phyloP scores from a whole-genome alignment of 64 coral and sea anemone species.

The Stichodactyla mertensii region DNA sequence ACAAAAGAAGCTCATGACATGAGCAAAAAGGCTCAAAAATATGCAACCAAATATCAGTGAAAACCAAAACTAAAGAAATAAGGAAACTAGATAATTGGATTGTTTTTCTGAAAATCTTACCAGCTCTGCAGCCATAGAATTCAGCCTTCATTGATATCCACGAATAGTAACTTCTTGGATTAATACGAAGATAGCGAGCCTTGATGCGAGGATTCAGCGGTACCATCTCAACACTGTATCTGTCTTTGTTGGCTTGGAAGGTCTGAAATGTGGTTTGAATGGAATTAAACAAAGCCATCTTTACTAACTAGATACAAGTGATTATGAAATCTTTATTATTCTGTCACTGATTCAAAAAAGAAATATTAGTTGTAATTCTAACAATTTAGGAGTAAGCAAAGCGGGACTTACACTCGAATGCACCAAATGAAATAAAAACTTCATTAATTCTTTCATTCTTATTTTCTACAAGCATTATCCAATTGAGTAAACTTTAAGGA shows the following conservation, averaged over 20 bases:
- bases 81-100: not conserved
- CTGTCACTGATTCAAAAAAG: not conserved
- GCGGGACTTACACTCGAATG: too few species aligned
- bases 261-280: not conserved
- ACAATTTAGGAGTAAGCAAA: too few species aligned
- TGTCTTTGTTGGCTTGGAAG: conserved; percentile 20
- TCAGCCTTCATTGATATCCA: conserved; percentile 61
- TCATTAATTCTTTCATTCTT: too few species aligned
- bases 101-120: conserved; percentile 21
- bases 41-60: too few species aligned
- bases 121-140: conserved; percentile 76
- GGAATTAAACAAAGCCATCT: not conserved
- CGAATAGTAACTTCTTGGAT: conserved; percentile 36
- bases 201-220: conserved; percentile 39
- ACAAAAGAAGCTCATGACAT: too few species aligned
- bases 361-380: too few species aligned
- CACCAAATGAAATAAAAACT: too few species aligned
- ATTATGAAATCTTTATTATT: not conserved
- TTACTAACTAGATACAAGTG: not conserved
- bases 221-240: conserved; percentile 1
- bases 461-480: too few species aligned
- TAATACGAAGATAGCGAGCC: conserved; percentile 52
- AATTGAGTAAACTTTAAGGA: too few species aligned
- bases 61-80: not conserved
- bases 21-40: too few species aligned